Evolutionary conservation across 2,113 vertebrate species (phyloP).

Genomic region (Pelecanoides urinatrix): DNA sequence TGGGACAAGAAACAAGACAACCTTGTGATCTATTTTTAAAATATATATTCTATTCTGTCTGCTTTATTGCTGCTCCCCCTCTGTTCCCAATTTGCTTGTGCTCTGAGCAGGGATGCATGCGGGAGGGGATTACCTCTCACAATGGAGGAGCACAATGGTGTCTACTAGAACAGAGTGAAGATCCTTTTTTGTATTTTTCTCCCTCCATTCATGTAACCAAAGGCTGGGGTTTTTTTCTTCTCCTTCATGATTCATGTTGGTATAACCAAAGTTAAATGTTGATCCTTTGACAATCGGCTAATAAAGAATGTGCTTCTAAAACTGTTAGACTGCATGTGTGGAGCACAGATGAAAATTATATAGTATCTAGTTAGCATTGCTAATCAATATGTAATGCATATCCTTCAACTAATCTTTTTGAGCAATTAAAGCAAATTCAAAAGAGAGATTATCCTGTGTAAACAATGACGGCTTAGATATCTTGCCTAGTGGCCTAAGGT

Average conservation of each 20-base stretch:
- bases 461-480: constrained; percentile 73
- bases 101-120: background rate
- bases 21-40: constrained; percentile 38
- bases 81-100: background rate
- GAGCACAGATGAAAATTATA: background rate
- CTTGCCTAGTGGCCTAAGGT: constrained; percentile 71
- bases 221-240: background rate
- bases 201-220: background rate
- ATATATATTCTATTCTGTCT: background rate
- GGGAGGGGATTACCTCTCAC: constrained; percentile 14
- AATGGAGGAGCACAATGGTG: constrained; percentile 7
- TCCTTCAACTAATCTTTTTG: constrained; percentile 70
- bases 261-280: constrained; percentile 26
- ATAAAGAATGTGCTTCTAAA: background rate
- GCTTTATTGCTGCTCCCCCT: background rate
- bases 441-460: constrained; percentile 77
- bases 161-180: background rate
- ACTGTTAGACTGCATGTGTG: background rate
- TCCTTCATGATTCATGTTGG: background rate
- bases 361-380: constrained; percentile 39
- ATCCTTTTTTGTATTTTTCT: background rate
- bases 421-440: constrained; percentile 75
- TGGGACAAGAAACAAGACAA: background rate
- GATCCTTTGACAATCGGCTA: background rate
- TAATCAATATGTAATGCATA: constrained; percentile 47